Conservation (phyloP, 2,888 invertebrate genomes). For the Protula sp. region DNA sequence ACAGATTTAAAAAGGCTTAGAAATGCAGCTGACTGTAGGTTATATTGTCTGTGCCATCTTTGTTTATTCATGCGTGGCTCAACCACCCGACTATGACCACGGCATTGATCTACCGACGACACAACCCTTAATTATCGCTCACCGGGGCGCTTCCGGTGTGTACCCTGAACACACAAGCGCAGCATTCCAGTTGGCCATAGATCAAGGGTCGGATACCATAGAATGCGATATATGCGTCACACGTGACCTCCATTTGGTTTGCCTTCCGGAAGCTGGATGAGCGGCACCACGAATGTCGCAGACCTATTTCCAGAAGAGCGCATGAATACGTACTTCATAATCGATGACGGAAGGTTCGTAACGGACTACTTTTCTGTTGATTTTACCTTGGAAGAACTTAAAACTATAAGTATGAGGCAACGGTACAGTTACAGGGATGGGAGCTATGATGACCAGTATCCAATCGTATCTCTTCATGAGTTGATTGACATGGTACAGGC, state of each 20-base stretch:
- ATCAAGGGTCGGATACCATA: conserved; percentile 27
- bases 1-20: too few relatives aligned
- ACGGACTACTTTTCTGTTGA: conserved; percentile 25
- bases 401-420: conserved; percentile 16
- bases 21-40: too few relatives aligned
- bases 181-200: conserved; percentile 21
- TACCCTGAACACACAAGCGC: conserved; percentile 27
- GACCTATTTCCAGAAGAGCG: conserved; percentile 7
- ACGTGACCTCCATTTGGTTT: conserved; percentile 18
- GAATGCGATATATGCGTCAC: conserved; percentile 27
- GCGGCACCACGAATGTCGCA: conserved; percentile 20
- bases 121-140: conserved; percentile 26
- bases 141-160: conserved; percentile 25
- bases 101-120: conserved; percentile 11
- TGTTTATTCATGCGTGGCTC: too few relatives aligned
- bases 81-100: conserved; percentile 11
- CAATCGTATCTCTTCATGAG: conserved; percentile 21
- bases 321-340: conserved; percentile 11
- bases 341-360: conserved; percentile 1
- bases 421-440: conserved; percentile 13
- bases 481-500: conserved; percentile 11
- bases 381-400: conserved; percentile 24
- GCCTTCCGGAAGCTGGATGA: conserved; percentile 25
- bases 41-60: too few relatives aligned
- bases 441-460: conserved; percentile 13